Evolutionary conservation across 2,888 invertebrate genomes (phyloP), one percentile per base, ranked within the genome.

Genomic region (Augiades crinisus): DNA sequence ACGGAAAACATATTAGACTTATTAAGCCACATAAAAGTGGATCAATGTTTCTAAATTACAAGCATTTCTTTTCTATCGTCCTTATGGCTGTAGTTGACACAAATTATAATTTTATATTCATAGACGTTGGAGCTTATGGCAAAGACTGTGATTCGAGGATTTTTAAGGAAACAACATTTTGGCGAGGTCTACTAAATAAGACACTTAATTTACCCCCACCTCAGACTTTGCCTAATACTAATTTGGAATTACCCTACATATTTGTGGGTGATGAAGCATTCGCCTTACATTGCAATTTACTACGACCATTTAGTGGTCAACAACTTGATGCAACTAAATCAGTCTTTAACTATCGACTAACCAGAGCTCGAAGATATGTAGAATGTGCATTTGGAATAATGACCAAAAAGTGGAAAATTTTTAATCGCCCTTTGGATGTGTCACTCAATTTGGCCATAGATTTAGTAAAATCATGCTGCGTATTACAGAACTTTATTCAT

Each of bases 1-100:
- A 67, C 47, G 66, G 66, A 7, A 68, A 65, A 58, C 63, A 68
- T 46, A 62, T 67, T 12, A 53, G 64, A 55, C 19, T 66, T 22
- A 60, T 59, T 33, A 60, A 61, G 44, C 62, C 59, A 34, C 19
- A 46, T 27, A 44, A 61, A 47, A 58, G 60, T 60, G 63, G 63
- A 38, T 64, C 62, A 21, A 56, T 61, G 54, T 61, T 57, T 54
- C 58, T 58, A 27, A 66, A 64, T 49, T 65, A 63, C 46, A 64
- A 63, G 52, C 50, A 55, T 41, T 57, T 49, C 40, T 56, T 62
- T 51, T 62, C 63, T 51, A 58, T 56, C 47, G 59, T 67, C 17
- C 56, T 66, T 27, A 55, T 65, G 57, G 65, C 64, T 6, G 56
- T 64, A 36, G 60, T 54, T 53, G 65, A 64, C 51, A 41, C 51